Conservation (phyloP, 2,113 vertebrate genomes). For the Eulacestoma nigropectus region DNA sequence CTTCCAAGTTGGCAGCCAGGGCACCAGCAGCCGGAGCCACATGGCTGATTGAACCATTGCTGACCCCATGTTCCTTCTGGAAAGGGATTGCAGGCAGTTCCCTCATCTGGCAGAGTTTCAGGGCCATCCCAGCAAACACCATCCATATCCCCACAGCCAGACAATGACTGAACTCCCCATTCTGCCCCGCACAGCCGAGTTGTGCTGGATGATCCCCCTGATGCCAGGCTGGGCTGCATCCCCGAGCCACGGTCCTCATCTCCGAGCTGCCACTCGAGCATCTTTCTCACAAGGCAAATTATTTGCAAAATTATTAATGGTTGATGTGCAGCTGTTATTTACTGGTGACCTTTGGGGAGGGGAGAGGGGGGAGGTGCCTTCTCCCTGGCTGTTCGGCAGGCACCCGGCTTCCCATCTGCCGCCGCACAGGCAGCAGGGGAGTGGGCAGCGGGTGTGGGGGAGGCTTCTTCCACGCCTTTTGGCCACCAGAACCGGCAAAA, state of each 20-base stretch:
- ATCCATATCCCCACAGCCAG: not conserved
- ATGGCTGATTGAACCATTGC: fast-evolving
- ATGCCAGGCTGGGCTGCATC: not conserved
- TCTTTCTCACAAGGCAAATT: not conserved
- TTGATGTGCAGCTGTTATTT: constrained; percentile 14
- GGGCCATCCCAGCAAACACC: not conserved
- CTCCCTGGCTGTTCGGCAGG: constrained; percentile 3
- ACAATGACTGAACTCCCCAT: not conserved
- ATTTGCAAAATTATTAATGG: not conserved
- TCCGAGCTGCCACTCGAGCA: not conserved
- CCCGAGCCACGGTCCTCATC: not conserved
- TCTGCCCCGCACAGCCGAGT: fast-evolving
- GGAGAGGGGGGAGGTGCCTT: not conserved
- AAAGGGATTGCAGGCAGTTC: not conserved
- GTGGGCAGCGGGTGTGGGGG: constrained; percentile 45
- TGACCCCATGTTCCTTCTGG: not conserved
- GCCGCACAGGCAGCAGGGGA: not conserved
- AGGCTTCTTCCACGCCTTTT: not conserved
- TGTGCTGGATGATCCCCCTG: fast-evolving
- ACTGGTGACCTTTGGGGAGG: not conserved
- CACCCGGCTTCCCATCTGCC: constrained; percentile 43
- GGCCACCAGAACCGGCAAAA: not conserved
- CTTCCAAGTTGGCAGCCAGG: not conserved
- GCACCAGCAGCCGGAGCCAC: fast-evolving
- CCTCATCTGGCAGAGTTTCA: not conserved